Evolutionary conservation across 53 echinoderm and acorn worm species (phyloP).

Genomic region (Crossaster papposus): DNA sequence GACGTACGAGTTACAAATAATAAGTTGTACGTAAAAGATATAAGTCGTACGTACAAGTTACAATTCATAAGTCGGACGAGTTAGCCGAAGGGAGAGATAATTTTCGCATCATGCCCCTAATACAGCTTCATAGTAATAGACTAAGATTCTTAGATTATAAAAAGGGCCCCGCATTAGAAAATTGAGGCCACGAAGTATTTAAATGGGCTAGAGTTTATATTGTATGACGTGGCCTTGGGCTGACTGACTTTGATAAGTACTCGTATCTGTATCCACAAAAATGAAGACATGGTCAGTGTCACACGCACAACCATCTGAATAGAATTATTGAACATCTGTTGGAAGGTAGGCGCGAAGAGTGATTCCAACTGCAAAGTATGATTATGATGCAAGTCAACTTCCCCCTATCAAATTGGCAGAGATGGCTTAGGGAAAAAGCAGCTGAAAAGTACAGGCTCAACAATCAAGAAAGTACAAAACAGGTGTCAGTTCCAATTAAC

Average conservation of each 20-base stretch:
- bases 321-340: slow-evolving; percentile 2
- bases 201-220: slow-evolving; percentile 35
- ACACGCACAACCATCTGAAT: neutral
- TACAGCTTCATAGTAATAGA: too few species aligned
- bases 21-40: too few species aligned
- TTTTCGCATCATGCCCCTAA: too few species aligned
- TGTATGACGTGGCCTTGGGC: slow-evolving; percentile 26
- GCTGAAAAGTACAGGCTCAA: slow-evolving; percentile 6
- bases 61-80: too few species aligned
- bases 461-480: neutral
- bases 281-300: slow-evolving; percentile 14
- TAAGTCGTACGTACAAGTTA: too few species aligned
- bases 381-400: slow-evolving; percentile 36
- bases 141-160: neutral
- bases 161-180: neutral
- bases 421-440: neutral
- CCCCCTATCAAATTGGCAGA: neutral
- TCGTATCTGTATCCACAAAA: neutral
- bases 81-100: too few species aligned
- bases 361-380: neutral
- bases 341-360: neutral
- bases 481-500: neutral
- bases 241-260: neutral
- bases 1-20: too few species aligned
- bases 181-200: neutral